These are phyloP conservation scores for Pseudolycoriella hygida DNA, from an alignment of 2,888 invertebrate species.

Conservation along the genomic window DNA sequence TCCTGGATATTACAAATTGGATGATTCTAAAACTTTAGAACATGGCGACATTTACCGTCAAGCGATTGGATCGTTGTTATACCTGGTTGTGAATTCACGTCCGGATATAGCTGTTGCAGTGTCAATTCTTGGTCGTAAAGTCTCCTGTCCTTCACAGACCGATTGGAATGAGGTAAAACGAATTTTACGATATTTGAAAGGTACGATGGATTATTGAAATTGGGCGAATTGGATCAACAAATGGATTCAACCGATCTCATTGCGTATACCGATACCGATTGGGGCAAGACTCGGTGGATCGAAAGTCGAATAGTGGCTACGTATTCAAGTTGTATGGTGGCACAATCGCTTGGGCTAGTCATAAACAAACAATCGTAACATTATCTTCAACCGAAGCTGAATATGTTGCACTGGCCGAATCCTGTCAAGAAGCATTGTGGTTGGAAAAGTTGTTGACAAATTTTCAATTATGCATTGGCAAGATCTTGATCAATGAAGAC, in stretches of 20 bases:
- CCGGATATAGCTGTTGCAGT: conserved; percentile 6
- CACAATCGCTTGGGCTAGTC: background rate
- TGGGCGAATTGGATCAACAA: no score
- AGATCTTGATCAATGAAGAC: background rate
- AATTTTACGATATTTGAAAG: conserved; percentile 10
- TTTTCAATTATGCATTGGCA: background rate
- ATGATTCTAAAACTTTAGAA: background rate
- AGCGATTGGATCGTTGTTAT: conserved; percentile 6
- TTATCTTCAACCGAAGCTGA: background rate
- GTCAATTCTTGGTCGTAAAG: background rate
- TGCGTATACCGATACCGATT: no score
- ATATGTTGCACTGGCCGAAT: background rate
- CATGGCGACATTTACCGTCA: conserved; percentile 2
- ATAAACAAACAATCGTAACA: background rate
- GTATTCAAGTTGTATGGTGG: background rate
- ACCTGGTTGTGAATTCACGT: conserved; percentile 4
- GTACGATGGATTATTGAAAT: conserved; percentile 12
- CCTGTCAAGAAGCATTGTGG: background rate
- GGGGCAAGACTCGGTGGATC: no score
- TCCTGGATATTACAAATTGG: background rate
- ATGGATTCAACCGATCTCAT: no score
- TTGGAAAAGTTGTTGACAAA: no score
- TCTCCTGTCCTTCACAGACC: conserved; percentile 4
- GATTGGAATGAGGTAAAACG: conserved; percentile 8
- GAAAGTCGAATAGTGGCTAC: conserved; percentile 1